Percentiles rank a stretch among this genome's conserved stretches.
phyloP scores from a whole-genome alignment of 2,113 vertebrate genomes.

The Bettongia penicillata region DNA sequence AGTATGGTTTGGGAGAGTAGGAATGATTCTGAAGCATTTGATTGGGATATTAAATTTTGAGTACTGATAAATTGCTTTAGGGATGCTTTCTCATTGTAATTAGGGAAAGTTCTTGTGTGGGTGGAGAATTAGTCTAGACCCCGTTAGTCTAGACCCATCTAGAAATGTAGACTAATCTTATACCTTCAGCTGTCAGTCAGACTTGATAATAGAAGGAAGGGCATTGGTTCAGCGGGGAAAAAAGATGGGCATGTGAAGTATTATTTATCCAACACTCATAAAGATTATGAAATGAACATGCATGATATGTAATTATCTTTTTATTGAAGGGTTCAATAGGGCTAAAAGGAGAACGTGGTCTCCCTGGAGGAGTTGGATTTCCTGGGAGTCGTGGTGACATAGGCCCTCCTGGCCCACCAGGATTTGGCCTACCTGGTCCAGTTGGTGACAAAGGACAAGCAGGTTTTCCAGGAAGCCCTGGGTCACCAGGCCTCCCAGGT shows the following conservation, averaged over 20 bases:
- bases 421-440: slow-evolving; percentile 85
- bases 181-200: not conserved
- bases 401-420: slow-evolving; percentile 91
- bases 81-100: not conserved
- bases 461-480: slow-evolving; percentile 89
- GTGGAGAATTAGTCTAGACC: too few relatives aligned
- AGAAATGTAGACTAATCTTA: not conserved
- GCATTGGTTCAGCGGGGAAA: not conserved
- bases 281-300: accelerated
- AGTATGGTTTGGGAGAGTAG: not conserved
- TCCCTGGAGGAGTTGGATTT: slow-evolving; percentile 88
- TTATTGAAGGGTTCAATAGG: slow-evolving; percentile 89
- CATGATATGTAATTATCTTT: not conserved
- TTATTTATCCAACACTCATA: not conserved
- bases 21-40: not conserved
- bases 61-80: accelerated
- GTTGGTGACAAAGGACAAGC: slow-evolving; percentile 92
- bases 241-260: accelerated
- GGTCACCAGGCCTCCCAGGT: slow-evolving; percentile 90
- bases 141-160: too few relatives aligned
- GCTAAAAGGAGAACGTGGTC: slow-evolving; percentile 93
- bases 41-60: not conserved
- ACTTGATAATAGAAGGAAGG: not conserved
- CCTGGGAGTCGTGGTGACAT: slow-evolving; percentile 89
- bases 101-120: not conserved